Base-by-base conservation (phyloP, 1,140 invertebrate species). In the Fopius arisanus region DNA sequence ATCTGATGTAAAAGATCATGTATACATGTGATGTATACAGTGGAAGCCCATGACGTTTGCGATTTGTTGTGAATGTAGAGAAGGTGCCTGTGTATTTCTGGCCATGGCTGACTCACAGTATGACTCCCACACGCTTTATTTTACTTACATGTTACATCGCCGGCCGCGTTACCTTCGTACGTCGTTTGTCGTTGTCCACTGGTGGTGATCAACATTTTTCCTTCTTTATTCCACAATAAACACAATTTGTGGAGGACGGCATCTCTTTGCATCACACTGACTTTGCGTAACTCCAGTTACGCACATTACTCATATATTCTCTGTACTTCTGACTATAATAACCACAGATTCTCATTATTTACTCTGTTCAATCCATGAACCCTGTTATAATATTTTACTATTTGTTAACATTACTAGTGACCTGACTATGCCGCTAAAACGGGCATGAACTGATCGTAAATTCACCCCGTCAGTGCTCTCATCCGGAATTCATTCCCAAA, bases 141-240 rank as follows among this genome's bases (percentile, higher is more conserved):
- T 73, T 48, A 19, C 71, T 67, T 73, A 73, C 71, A 67, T 21
- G 65, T 73, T 73, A 73, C 71, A 73, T 67, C 43, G 65, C 65
- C 43, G 65, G 41, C 65, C 65, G 29, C 43, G 65, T 73, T 73
- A 73, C 65, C 63, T 67, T 72, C 70, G 40, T 72, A 72, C 59
- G 28, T 72, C 59, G 54, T 71, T 71, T 48, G 70, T 65, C 70
- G 70, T 72, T 70, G 67, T 69, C 37, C 62, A 12, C 28, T 16
- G 43, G 62, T 16, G 54, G 41, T 65, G 51, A 73, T 72, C 70
- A 70, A 43, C 62, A 23, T 40, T 23, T 43, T 48, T 19, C 43
- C 43, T n/a, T 48, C 43, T 48, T 48, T 48, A 48, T 62, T 62
- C 23, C 21, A 29, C 28, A 62, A 62, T 29, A 62, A 62, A 62